A percentile compares a stretch with the other conserved stretches of the same genome.
Evolutionary conservation across 2,113 vertebrate genomes (phyloP).

Genomic region (Gallinago jamesoni): DNA sequence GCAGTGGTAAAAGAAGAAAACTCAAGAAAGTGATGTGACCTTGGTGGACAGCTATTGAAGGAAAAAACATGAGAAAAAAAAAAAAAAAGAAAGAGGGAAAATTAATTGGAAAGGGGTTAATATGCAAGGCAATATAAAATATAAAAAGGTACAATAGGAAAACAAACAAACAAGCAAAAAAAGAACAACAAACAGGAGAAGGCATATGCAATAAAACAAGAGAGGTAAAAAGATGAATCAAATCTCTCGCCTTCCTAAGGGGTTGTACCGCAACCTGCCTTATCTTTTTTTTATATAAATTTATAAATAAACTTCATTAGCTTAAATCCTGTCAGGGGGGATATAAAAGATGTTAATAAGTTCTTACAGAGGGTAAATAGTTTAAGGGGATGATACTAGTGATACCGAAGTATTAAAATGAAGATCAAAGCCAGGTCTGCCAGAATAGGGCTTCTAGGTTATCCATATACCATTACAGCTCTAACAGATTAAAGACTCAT

Average conservation of each 20-base stretch:
- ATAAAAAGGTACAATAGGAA: background rate
- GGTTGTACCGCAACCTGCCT: background rate
- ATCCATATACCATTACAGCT: background rate
- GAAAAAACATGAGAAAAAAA: background rate
- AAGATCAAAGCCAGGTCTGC: conserved; percentile 37
- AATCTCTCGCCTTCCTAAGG: background rate
- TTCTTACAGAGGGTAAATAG: conserved; percentile 34
- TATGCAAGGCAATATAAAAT: background rate
- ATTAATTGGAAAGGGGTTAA: background rate
- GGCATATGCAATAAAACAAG: background rate
- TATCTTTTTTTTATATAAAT: background rate
- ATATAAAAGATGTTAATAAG: background rate
- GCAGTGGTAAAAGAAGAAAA: background rate
- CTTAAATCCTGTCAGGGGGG: background rate
- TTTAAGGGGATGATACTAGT: conserved; percentile 28
- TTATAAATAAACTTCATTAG: background rate
- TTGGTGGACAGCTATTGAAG: background rate
- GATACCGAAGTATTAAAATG: conserved; percentile 11
- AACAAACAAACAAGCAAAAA: background rate
- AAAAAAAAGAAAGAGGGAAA: background rate
- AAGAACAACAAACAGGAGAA: background rate
- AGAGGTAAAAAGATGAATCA: background rate
- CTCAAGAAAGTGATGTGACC: background rate
- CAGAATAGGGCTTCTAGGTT: conserved; percentile 15
- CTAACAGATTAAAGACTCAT: conserved; percentile 46